phyloP scores from a whole-genome alignment of 1,140 invertebrate species.

The Solenopsis invicta region DNA sequence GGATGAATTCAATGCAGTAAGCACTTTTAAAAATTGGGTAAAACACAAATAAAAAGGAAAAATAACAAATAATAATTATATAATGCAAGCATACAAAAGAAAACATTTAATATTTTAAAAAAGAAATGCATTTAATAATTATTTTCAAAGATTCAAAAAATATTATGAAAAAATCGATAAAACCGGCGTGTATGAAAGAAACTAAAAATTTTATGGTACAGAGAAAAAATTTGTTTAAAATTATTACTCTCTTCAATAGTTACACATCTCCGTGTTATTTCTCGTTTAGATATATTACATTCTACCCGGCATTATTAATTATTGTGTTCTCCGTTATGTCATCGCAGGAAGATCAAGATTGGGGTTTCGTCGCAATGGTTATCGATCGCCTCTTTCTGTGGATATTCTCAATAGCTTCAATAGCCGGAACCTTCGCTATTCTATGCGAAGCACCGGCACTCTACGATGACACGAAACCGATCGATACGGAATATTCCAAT shows the following conservation, averaged over 20 bases:
- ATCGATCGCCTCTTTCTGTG: constrained; percentile 98
- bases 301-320: neutral
- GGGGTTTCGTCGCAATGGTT: constrained; percentile 99
- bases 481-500: constrained; percentile 94
- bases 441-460: constrained; percentile 96
- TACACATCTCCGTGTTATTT: constrained; percentile 8
- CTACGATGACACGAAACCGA: constrained; percentile 96
- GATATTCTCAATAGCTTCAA: constrained; percentile 97
- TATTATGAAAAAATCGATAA: neutral
- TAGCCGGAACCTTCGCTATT: constrained; percentile 95
- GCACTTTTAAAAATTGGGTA: constrained; percentile 69
- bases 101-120: neutral
- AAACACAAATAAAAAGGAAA: neutral
- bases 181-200: neutral
- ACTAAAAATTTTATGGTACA: neutral
- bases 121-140: neutral
- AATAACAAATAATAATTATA: neutral
- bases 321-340: constrained; percentile 2
- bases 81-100: neutral
- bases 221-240: neutral
- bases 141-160: neutral
- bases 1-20: constrained; percentile 97
- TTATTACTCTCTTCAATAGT: neutral
- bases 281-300: neutral
- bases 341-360: constrained; percentile 97